Evolutionary conservation across 2,113 vertebrate species (phyloP).

Genomic region (Cephalopholis sonnerati): DNA sequence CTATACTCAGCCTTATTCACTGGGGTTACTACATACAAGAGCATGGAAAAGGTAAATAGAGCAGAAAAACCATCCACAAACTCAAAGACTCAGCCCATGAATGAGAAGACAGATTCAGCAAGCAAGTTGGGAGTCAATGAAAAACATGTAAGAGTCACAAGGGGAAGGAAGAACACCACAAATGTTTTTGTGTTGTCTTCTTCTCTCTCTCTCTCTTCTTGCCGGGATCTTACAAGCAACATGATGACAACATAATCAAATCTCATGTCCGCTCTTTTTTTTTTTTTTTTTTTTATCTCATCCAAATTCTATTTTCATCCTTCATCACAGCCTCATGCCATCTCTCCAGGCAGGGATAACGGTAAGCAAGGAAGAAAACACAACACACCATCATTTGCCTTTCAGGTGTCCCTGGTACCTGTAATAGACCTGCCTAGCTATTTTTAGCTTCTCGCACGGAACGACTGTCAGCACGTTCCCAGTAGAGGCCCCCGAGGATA

Average conservation of each 20-base stretch:
- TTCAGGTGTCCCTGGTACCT: slow-evolving; percentile 78
- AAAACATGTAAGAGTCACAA: background rate
- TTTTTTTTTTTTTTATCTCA: background rate
- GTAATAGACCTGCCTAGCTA: slow-evolving; percentile 68
- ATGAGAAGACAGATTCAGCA: too few relatives aligned
- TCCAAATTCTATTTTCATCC: slow-evolving; percentile 40
- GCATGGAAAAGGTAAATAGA: too few relatives aligned
- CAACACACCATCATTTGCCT: slow-evolving; percentile 65
- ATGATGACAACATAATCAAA: slow-evolving; percentile 20
- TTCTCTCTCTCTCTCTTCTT: background rate
- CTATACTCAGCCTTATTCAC: too few relatives aligned
- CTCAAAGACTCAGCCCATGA: background rate
- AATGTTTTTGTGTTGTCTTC: background rate
- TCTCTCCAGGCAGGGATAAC: slow-evolving; percentile 2
- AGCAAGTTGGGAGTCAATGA: background rate
- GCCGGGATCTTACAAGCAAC: background rate
- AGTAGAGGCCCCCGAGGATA: slow-evolving; percentile 43
- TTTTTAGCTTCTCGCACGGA: slow-evolving; percentile 69
- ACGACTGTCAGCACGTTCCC: slow-evolving; percentile 71
- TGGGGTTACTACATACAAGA: too few relatives aligned
- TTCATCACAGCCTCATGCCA: background rate
- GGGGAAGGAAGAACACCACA: background rate
- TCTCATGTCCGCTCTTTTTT: background rate
- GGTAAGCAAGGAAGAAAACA: slow-evolving; percentile 21
- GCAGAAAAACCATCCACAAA: background rate